A percentile compares a stretch with the other conserved stretches of the same genome.
Evolutionary conservation across 2,113 vertebrate species (phyloP).

Genomic region (Mixornis gularis): DNA sequence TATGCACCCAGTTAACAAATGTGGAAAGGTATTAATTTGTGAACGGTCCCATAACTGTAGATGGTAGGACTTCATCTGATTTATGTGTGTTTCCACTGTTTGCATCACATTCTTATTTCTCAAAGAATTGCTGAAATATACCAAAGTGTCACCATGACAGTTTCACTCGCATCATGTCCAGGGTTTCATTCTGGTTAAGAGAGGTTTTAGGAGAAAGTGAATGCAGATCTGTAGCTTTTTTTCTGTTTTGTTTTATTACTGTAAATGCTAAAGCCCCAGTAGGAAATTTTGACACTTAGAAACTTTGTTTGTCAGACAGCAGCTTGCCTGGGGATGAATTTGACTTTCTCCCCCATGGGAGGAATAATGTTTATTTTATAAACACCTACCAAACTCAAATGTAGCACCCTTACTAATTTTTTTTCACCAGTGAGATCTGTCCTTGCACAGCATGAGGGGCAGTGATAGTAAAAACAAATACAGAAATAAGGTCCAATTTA

Average conservation of each 20-base stretch:
- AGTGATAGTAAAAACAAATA: conserved; percentile 2
- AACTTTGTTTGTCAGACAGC: conserved; percentile 34
- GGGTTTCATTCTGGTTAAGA: neutral
- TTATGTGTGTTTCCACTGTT: neutral
- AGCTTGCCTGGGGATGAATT: conserved; percentile 21
- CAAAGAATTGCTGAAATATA: neutral
- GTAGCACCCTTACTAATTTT: neutral
- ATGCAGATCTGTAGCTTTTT: neutral
- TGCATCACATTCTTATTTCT: neutral
- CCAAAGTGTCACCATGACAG: neutral
- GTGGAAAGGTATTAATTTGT: neutral
- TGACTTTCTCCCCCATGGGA: conserved; percentile 21
- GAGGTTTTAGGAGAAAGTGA: neutral
- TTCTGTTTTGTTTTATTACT: neutral
- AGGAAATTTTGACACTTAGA: conserved; percentile 44
- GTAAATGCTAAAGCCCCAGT: neutral
- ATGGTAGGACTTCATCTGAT: neutral
- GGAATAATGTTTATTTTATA: conserved; percentile 38
- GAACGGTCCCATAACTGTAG: neutral
- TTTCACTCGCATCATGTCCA: neutral
- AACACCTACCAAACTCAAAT: conserved; percentile 37
- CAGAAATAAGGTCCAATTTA: neutral
- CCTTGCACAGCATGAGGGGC: conserved; percentile 37
- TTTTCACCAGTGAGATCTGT: neutral
- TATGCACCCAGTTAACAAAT: neutral